phyloP scores from a whole-genome alignment of 2,797 vertebrate genomes.

The Eospalax fontanierii region DNA sequence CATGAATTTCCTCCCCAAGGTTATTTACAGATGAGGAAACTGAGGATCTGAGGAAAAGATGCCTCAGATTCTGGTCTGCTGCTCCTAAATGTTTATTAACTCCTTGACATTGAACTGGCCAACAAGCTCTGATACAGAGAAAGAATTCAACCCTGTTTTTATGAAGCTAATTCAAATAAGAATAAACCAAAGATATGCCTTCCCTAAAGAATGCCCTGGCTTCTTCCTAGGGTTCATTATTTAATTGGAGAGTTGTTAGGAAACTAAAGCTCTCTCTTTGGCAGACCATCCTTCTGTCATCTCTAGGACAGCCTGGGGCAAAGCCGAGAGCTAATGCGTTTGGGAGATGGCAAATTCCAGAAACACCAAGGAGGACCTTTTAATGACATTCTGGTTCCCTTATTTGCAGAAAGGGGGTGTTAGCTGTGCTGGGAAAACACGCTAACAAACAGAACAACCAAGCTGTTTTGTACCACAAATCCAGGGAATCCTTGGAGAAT shows the following conservation, averaged over 20 bases:
- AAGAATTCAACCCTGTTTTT: background rate
- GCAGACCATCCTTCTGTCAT: background rate
- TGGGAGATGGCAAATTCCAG: constrained; percentile 64
- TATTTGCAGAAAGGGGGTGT: constrained; percentile 32
- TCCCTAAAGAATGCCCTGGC: constrained; percentile 52
- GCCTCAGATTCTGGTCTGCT: background rate
- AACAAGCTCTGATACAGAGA: background rate
- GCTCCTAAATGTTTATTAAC: background rate
- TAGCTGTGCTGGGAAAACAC: constrained; percentile 61
- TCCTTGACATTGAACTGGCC: background rate
- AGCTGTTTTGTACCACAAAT: constrained; percentile 62
- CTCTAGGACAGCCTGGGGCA: background rate
- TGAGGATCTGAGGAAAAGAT: background rate
- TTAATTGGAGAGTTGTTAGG: constrained; percentile 72
- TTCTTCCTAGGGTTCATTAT: constrained; percentile 44
- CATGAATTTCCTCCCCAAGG: background rate
- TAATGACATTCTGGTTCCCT: constrained; percentile 49
- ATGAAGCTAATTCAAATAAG: constrained; percentile 73
- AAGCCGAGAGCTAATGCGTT: constrained; percentile 46
- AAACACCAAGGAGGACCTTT: constrained; percentile 66
- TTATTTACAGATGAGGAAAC: constrained; percentile 41
- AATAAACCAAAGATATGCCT: constrained; percentile 56
- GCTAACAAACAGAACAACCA: constrained; percentile 59
- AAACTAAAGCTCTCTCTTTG: background rate
- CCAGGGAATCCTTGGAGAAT: constrained; percentile 23